Evolutionary conservation across 2,888 invertebrate genomes (phyloP).

Genomic region (Andrena bicolor): DNA sequence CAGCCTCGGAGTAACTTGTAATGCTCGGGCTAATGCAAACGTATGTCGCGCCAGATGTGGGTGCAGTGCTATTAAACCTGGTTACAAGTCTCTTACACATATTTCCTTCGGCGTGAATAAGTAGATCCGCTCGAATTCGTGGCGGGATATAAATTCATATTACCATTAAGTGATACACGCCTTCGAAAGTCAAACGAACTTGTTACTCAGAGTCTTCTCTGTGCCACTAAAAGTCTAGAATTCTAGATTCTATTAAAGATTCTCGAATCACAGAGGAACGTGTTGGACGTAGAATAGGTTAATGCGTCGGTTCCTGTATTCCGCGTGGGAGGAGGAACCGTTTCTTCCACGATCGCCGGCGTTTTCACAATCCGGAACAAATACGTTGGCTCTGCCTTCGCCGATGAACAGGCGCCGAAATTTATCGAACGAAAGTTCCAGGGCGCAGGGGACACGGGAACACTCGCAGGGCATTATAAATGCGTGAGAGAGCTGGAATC

Average conservation of each 20-base stretch:
- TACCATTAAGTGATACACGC: too few species aligned
- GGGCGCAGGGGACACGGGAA: constrained; percentile 44
- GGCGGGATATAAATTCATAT: too few species aligned
- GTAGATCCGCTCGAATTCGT: too few species aligned
- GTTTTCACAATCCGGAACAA: constrained; percentile 23
- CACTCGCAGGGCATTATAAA: constrained; percentile 55
- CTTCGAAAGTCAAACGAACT: neutral
- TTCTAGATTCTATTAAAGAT: neutral
- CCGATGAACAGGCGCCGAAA: constrained; percentile 40
- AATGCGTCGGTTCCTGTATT: neutral
- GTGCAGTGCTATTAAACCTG: neutral
- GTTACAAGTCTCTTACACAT: neutral
- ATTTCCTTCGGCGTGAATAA: neutral
- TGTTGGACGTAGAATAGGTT: neutral
- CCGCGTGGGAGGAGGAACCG: constrained; percentile 31
- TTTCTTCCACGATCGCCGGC: constrained; percentile 30
- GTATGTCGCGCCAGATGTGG: neutral
- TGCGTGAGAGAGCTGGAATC: constrained; percentile 59
- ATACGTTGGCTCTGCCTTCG: constrained; percentile 13
- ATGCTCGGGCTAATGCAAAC: neutral
- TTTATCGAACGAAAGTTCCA: constrained; percentile 61
- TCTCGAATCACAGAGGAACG: neutral
- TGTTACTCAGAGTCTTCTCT: neutral
- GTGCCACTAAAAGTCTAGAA: neutral
- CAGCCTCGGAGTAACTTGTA: constrained; percentile 2